Evolutionary conservation across 2,797 vertebrate genomes (phyloP).

Genomic region (Enteromius radiatus): DNA sequence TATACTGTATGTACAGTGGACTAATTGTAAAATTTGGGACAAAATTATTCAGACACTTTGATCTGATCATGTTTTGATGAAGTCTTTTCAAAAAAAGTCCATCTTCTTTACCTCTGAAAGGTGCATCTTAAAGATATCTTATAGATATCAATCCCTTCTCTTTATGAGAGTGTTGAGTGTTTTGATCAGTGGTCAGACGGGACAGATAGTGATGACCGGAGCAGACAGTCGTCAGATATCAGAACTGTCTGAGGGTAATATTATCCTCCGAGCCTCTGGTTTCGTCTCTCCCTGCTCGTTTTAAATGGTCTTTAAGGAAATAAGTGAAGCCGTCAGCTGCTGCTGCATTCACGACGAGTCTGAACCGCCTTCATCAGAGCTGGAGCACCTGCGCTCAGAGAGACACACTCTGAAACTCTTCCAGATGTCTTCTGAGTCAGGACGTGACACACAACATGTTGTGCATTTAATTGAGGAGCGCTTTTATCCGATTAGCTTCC

Average conservation of each 20-base stretch:
- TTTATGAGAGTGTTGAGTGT: neutral
- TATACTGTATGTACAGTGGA: no score
- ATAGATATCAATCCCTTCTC: neutral
- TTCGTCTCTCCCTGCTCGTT: slow-evolving; percentile 57
- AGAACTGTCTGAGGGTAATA: neutral
- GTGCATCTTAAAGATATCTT: neutral
- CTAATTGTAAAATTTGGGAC: no score
- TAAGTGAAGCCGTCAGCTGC: slow-evolving; percentile 63
- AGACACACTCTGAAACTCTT: neutral
- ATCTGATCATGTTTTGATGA: no score
- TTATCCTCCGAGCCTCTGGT: neutral
- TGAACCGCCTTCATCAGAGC: slow-evolving; percentile 65
- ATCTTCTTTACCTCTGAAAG: neutral
- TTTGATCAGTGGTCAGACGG: neutral
- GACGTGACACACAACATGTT: neutral
- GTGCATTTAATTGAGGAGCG: neutral
- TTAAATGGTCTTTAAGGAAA: slow-evolving; percentile 62
- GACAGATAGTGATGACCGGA: neutral
- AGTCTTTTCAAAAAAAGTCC: no score
- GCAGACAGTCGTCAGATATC: neutral
- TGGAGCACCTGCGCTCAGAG: neutral
- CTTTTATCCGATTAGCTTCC: slow-evolving; percentile 11
- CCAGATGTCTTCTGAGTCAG: neutral
- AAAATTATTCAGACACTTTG: no score
- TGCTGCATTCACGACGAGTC: slow-evolving; percentile 71